phyloP scores from a whole-genome alignment of 2,113 vertebrate species.

The Callopanchax toddi region DNA sequence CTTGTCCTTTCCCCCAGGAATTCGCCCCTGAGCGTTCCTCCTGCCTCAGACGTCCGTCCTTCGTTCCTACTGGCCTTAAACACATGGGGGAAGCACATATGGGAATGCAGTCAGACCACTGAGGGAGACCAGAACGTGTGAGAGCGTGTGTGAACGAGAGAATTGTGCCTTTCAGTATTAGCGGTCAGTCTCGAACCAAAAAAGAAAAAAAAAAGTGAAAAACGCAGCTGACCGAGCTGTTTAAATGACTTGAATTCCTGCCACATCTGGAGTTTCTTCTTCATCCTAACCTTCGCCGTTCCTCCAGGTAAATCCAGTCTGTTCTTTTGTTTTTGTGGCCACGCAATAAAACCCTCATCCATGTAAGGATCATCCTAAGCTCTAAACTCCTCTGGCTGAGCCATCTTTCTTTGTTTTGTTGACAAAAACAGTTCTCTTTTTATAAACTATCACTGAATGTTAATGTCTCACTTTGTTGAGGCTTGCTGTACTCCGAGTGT shows the following conservation, averaged over 20 bases:
- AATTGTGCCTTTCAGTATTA: slow-evolving; percentile 76
- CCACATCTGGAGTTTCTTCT: slow-evolving; percentile 46
- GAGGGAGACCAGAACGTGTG: slow-evolving; percentile 55
- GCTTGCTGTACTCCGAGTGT: slow-evolving; percentile 16
- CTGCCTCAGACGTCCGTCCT: slow-evolving; percentile 54
- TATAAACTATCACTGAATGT: slow-evolving; percentile 11
- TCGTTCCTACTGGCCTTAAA: slow-evolving; percentile 68
- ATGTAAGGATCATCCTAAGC: slow-evolving; percentile 14
- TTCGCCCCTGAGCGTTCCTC: slow-evolving; percentile 74
- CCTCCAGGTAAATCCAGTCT: slow-evolving; percentile 23
- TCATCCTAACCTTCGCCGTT: slow-evolving; percentile 22
- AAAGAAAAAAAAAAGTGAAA: no score
- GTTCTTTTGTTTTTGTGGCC: slow-evolving; percentile 37
- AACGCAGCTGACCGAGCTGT: slow-evolving; percentile 43
- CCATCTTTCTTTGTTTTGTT: slow-evolving; percentile 2
- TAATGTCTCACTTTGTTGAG: slow-evolving; percentile 20
- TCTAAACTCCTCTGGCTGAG: slow-evolving; percentile 20
- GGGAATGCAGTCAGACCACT: slow-evolving; percentile 71
- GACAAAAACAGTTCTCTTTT: slow-evolving; percentile 20
- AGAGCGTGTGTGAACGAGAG: slow-evolving; percentile 29
- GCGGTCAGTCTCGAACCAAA: slow-evolving; percentile 43
- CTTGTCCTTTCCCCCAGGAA: slow-evolving; percentile 53
- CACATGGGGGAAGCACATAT: slow-evolving; percentile 61
- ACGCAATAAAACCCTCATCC: slow-evolving; percentile 19
- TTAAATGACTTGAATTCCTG: slow-evolving; percentile 55